Conservation (phyloP, 30 jellyfish, hydroid and myxozoan species). For the Mastigias papua region DNA sequence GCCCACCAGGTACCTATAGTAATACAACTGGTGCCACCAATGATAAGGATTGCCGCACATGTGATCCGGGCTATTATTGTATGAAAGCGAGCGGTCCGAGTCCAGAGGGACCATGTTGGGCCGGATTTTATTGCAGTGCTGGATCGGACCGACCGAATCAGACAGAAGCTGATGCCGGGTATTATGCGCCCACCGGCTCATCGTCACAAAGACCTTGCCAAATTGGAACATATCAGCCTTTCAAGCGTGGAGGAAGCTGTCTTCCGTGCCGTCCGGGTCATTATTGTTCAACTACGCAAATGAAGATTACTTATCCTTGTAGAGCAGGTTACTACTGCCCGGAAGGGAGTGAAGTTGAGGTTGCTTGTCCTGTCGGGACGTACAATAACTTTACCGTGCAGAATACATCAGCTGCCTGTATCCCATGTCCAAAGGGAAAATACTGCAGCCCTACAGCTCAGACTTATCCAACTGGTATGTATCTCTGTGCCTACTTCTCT, state of each 20-base stretch:
- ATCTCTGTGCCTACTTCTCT: too few species aligned
- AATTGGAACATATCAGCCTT: constrained; percentile 98
- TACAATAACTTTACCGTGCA: constrained; percentile 90
- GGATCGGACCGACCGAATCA: constrained; percentile 91
- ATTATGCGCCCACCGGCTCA: constrained; percentile 95
- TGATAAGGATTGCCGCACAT: constrained; percentile 95
- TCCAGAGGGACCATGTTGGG: constrained; percentile 99
- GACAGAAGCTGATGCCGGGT: constrained; percentile 90
- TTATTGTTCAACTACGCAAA: constrained; percentile 81
- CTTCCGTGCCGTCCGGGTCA: constrained; percentile 93
- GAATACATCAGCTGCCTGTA: constrained; percentile 77
- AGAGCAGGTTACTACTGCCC: constrained; percentile 96
- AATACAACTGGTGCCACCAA: constrained; percentile 98
- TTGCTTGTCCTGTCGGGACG: constrained; percentile 98
- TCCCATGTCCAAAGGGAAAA: constrained; percentile 94
- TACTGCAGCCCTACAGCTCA: constrained; percentile 94
- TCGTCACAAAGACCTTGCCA: constrained; percentile 96
- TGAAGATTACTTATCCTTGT: constrained; percentile 85
- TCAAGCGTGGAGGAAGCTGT: constrained; percentile 84
- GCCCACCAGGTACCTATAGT: constrained; percentile 99
- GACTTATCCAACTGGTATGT: constrained; percentile 92
- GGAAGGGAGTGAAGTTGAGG: constrained; percentile 95
- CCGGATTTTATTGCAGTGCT: constrained; percentile 93
- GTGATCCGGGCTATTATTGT: constrained; percentile 99
- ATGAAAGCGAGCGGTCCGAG: constrained; percentile 98